Percentiles rank a stretch among this genome's conserved stretches.
Conservation (phyloP, 2,888 invertebrate genomes). For the Saturnia pavonia region DNA sequence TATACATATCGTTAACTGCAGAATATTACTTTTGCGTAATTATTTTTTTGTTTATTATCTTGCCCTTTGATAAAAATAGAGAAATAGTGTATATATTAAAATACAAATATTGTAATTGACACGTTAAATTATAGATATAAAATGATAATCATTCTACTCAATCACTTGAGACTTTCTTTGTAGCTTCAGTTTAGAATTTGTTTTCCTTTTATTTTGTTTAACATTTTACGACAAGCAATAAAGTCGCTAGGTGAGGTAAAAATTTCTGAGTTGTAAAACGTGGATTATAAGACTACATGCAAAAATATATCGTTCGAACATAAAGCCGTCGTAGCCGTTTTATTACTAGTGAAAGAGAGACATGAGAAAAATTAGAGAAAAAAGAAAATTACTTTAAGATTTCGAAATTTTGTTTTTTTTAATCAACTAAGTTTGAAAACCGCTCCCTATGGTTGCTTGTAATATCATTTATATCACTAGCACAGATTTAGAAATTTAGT, state of each 20-base stretch:
- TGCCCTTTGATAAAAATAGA: too few relatives aligned
- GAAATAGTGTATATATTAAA: too few relatives aligned
- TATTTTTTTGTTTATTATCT: background rate
- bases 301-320: background rate
- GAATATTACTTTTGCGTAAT: background rate
- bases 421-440: too few relatives aligned
- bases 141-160: background rate
- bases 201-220: constrained; percentile 3
- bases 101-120: background rate
- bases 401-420: too few relatives aligned
- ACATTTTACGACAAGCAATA: constrained; percentile 5
- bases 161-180: background rate
- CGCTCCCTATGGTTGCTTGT: too few relatives aligned
- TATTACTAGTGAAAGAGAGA: background rate
- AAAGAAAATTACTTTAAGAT: too few relatives aligned
- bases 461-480: too few relatives aligned
- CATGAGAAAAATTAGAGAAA: too few relatives aligned
- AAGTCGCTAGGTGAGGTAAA: background rate
- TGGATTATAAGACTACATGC: background rate
- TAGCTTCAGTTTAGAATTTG: background rate
- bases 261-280: background rate
- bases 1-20: background rate
- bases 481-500: too few relatives aligned
- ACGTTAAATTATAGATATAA: background rate
- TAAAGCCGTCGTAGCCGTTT: background rate